Evolutionary conservation across 2,888 invertebrate species (phyloP).

Genomic region (Loripinus fragilis): DNA sequence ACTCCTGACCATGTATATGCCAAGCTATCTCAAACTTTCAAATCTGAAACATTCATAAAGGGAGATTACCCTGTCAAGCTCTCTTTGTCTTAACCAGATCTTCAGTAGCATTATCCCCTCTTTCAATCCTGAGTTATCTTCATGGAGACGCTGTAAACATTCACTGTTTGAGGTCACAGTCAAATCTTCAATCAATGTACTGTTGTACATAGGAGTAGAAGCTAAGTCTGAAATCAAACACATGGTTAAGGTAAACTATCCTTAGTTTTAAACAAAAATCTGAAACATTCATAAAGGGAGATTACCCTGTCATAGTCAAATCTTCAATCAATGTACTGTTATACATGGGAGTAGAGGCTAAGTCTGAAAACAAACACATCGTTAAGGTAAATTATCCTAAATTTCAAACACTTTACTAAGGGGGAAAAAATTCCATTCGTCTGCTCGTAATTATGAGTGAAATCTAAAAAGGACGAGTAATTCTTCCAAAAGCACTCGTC

Average conservation of each 20-base stretch:
- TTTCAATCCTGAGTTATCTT: constrained; percentile 87
- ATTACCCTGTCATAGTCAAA: constrained; percentile 85
- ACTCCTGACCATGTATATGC: too few species aligned
- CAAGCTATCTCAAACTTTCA: too few species aligned
- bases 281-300: neutral
- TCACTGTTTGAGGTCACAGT: constrained; percentile 85
- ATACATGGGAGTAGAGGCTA: constrained; percentile 88
- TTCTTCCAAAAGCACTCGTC: too few species aligned
- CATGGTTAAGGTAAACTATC: too few species aligned
- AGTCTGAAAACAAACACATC: constrained; percentile 35
- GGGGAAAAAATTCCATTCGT: too few species aligned
- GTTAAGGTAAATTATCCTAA: too few species aligned
- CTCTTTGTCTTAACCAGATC: constrained; percentile 93
- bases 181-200: constrained; percentile 89
- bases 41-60: neutral
- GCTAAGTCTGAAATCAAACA: constrained; percentile 45
- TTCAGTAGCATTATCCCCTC: constrained; percentile 92
- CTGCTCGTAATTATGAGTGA: too few species aligned
- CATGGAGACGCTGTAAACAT: constrained; percentile 86
- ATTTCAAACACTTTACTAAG: too few species aligned
- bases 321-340: constrained; percentile 90
- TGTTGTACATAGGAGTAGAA: constrained; percentile 91
- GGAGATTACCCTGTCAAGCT: constrained; percentile 84
- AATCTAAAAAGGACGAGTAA: too few species aligned
- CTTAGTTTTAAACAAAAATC: too few species aligned